Conservation (phyloP, 2,888 invertebrate genomes). For the Nezara viridula region DNA sequence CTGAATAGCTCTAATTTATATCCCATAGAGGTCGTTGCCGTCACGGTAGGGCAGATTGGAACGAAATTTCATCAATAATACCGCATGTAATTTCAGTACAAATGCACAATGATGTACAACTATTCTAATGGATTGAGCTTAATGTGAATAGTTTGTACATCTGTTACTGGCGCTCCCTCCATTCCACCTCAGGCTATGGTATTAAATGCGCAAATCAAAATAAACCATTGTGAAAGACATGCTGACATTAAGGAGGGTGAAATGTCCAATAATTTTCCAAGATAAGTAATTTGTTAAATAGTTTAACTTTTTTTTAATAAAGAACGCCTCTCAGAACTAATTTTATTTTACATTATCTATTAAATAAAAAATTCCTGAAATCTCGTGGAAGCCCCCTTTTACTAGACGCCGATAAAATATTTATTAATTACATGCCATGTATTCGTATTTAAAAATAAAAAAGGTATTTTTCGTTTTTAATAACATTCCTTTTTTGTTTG, state of each 20-base stretch:
- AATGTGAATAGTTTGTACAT: conserved; percentile 27
- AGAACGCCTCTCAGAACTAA: neutral
- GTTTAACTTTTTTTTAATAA: neutral
- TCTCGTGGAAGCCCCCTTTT: too few species aligned
- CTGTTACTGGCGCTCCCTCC: neutral
- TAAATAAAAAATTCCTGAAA: too few species aligned
- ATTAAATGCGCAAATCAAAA: neutral
- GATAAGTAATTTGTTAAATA: neutral
- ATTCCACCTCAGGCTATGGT: neutral
- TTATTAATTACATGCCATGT: too few species aligned
- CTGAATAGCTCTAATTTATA: neutral
- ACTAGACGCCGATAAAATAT: too few species aligned
- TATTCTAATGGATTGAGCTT: neutral
- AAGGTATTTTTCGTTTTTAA: too few species aligned
- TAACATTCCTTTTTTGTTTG: too few species aligned
- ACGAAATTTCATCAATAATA: neutral
- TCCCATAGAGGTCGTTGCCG: neutral
- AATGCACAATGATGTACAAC: conserved; percentile 2
- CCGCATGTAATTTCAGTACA: neutral
- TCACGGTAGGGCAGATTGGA: neutral
- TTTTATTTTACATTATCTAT: too few species aligned
- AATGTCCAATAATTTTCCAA: neutral
- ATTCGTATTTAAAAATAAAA: too few species aligned
- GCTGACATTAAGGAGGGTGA: neutral
- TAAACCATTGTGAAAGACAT: neutral